Conservation (phyloP, 2,888 invertebrate genomes). For the Trissonchulus sp. region DNA sequence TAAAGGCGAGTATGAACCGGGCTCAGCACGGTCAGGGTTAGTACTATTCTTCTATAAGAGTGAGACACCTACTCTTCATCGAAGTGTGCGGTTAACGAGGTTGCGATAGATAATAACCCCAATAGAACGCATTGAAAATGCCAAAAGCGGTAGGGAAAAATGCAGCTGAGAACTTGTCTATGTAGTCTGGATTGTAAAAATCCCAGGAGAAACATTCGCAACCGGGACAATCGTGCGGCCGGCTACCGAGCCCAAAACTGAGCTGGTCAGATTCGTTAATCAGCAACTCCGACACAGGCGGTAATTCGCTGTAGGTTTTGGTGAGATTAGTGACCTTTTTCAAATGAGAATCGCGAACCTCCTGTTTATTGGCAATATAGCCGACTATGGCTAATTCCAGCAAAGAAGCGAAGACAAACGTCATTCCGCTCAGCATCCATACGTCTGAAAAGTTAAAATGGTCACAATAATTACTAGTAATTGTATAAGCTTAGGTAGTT, state of each 20-base stretch:
- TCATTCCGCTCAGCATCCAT: conserved; percentile 32
- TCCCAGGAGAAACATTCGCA: neutral
- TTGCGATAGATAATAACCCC: conserved; percentile 51
- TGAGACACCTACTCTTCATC: no score
- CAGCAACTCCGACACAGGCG: neutral
- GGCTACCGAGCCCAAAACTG: no score
- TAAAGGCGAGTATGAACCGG: no score
- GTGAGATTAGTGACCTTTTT: neutral
- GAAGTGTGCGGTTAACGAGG: no score
- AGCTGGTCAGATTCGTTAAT: no score
- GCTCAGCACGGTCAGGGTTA: no score
- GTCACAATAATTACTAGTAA: no score
- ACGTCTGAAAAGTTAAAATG: conserved; percentile 42
- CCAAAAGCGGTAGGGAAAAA: conserved; percentile 48
- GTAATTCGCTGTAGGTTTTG: neutral
- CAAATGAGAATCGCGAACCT: neutral
- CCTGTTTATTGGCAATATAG: conserved; percentile 7
- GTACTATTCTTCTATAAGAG: no score
- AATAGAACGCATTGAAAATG: conserved; percentile 56
- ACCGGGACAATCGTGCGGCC: neutral
- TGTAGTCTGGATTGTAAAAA: conserved; percentile 34
- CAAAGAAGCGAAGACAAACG: conserved; percentile 30
- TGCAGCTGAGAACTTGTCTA: conserved; percentile 46
- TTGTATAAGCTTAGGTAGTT: no score
- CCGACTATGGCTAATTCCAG: conserved; percentile 33